These are phyloP conservation scores for Lepus timidus DNA, from an alignment of 2,113 vertebrate species.

Conservation along the genomic window DNA sequence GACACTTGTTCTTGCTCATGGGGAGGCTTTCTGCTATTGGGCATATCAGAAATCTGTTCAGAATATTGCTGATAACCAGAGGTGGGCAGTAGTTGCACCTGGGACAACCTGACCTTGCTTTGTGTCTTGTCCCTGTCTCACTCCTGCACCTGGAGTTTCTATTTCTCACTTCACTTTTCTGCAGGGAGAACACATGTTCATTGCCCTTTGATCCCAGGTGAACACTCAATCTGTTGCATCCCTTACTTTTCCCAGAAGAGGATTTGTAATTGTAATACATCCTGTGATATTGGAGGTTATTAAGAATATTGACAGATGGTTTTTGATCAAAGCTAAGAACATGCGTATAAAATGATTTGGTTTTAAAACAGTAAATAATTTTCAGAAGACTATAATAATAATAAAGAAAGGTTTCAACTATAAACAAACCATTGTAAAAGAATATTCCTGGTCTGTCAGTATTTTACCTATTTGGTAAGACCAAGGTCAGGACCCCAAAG, in stretches of 20 bases:
- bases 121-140: background rate
- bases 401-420: background rate
- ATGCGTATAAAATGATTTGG: background rate
- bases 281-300: background rate
- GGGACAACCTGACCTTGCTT: background rate
- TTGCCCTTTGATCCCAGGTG: background rate
- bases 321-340: background rate
- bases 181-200: background rate
- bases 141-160: background rate
- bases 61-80: background rate
- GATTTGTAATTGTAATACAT: background rate
- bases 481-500: background rate
- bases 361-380: conserved; percentile 41
- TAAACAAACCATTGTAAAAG: background rate
- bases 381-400: conserved; percentile 1
- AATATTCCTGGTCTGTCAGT: background rate
- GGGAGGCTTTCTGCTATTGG: background rate
- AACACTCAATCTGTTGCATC: background rate
- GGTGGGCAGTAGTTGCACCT: background rate
- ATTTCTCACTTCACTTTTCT: background rate
- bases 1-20: background rate
- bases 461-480: background rate
- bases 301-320: background rate
- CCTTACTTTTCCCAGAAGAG: background rate
- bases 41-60: background rate